A percentile compares a stretch with the other conserved stretches of the same genome.
These are phyloP conservation scores for Trinectes maculatus DNA, from an alignment of 2,113 vertebrate genomes.

Conservation along the genomic window DNA sequence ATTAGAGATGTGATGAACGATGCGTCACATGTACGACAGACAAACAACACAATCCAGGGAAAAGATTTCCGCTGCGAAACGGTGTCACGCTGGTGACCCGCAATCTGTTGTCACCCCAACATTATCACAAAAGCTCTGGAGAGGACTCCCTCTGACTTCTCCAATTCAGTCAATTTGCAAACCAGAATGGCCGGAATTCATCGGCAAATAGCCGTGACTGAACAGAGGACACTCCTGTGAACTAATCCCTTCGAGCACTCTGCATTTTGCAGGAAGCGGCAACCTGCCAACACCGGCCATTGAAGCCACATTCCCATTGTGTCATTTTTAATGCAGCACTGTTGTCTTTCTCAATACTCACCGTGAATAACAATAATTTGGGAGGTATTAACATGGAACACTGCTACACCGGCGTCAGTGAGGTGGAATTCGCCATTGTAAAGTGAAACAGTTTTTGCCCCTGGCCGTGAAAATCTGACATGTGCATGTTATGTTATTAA, in stretches of 20 bases:
- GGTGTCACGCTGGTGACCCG: conserved; percentile 28
- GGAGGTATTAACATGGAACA: conserved; percentile 16
- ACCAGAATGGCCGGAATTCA: conserved; percentile 70
- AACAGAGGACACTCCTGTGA: conserved; percentile 71
- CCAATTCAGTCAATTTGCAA: conserved; percentile 70
- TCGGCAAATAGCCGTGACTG: conserved; percentile 71
- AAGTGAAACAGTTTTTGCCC: conserved; percentile 9
- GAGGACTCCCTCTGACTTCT: conserved; percentile 62
- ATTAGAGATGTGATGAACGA: conserved; percentile 15
- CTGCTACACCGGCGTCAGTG: conserved; percentile 6
- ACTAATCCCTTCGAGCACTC: conserved; percentile 72
- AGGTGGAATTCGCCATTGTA: conserved; percentile 12
- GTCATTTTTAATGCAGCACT: conserved; percentile 58
- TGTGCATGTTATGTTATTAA: conserved; percentile 10
- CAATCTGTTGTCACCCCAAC: conserved; percentile 53
- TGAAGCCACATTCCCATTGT: conserved; percentile 58
- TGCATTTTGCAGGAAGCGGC: conserved; percentile 63
- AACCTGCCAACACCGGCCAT: conserved; percentile 60
- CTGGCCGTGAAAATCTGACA: conserved; percentile 3
- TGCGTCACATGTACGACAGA: conserved; percentile 27
- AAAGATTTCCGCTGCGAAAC: conserved; percentile 16
- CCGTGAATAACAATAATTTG: conserved; percentile 26
- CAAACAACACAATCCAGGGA: conserved; percentile 8
- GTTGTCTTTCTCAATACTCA: conserved; percentile 42
- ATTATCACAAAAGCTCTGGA: conserved; percentile 56